These are phyloP conservation scores for Parascotia fuliginaria DNA, from an alignment of 2,888 invertebrate species.

Conservation along the genomic window DNA sequence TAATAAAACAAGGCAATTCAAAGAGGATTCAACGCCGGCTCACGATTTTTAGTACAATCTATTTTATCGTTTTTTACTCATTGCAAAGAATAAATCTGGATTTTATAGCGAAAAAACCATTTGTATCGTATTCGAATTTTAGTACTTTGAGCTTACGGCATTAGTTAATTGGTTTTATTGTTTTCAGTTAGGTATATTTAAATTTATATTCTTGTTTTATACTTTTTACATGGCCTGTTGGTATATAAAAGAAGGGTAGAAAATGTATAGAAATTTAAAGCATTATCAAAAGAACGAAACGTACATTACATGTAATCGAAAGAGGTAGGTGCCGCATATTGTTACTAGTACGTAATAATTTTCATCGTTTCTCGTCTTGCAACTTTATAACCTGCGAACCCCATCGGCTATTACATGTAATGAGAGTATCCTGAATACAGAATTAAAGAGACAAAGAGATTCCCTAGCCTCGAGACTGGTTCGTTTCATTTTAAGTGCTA, in stretches of 20 bases:
- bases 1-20: conserved; percentile 39
- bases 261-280: no score
- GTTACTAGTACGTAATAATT: conserved; percentile 20
- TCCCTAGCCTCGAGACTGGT: conserved; percentile 7
- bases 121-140: conserved; percentile 12
- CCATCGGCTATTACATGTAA: conserved; percentile 30
- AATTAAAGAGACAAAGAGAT: conserved; percentile 24
- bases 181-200: neutral
- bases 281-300: no score
- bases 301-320: no score
- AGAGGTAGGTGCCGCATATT: neutral
- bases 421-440: conserved; percentile 31
- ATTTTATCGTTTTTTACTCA: conserved; percentile 42
- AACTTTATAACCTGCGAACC: conserved; percentile 31
- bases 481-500: conserved; percentile 29
- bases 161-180: neutral
- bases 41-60: conserved; percentile 48
- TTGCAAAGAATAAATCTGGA: conserved; percentile 36
- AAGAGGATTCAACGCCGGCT: conserved; percentile 31
- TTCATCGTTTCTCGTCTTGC: conserved; percentile 15
- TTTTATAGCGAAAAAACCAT: conserved; percentile 16
- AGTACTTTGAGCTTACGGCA: neutral
- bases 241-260: no score
- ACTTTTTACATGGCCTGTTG: no score
- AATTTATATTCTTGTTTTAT: neutral